Evolutionary conservation across 2,113 vertebrate genomes (phyloP), one percentile per base, ranked within the genome.

Genomic region (Pagrus major): DNA sequence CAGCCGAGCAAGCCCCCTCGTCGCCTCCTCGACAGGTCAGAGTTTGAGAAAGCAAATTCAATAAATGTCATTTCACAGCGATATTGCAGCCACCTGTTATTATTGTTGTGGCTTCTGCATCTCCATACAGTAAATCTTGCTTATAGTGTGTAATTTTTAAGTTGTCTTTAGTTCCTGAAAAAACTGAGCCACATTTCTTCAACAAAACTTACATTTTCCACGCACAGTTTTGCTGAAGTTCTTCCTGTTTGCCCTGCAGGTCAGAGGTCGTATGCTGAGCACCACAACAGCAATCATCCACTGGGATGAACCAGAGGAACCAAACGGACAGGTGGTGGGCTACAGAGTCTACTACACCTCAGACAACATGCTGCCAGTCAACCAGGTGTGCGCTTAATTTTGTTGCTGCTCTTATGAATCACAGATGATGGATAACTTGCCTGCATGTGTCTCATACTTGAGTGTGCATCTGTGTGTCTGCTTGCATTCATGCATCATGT

Each of bases 291-390:
- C 99, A 63, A 94, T 99, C 91, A 97, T 99, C 41, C 97, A 99
- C 79, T 99, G 98, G 98, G 98, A 99, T 88, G 98, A 99, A 80
- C 98, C 98, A 0, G 98, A 99, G 66, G 98, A 99, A 61, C 96
- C 98, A 0, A 99, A 99, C 14, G 98, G 98, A 16, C 97, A 99
- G 92, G 98, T 99, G 87, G 97, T 98, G 51, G 98, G 98, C 18
- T 99, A 99, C 88, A 95, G 98, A 91, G 98, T 99, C 41, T 99
- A 99, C 93, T 99, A 99, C 71, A 99, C 98, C 7, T 96, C 97
- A 81, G 97, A 99, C 68, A 96, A 95, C 41, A 89, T 90, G 1
- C 96, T 98, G 25, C 95, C 97, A 12, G 97, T 98, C 86, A 98
- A 97, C 93, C 97, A 94, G 92, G 93, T 93, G 49, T 71, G 89